Evolutionary conservation across 2,888 invertebrate species (phyloP).

Genomic region (Vanessa cardui): DNA sequence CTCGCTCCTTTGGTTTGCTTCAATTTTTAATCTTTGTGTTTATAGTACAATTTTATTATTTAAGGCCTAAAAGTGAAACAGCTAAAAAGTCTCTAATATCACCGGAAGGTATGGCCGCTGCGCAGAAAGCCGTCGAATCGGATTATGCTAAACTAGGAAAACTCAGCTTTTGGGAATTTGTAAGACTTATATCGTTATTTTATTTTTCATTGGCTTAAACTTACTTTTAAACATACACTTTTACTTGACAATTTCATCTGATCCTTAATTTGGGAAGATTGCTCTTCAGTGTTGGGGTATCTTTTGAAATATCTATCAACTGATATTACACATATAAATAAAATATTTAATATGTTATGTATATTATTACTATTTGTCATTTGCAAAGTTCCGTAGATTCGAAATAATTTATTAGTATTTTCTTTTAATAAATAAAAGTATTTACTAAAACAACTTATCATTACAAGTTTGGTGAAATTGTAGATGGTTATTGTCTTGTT

Average conservation of each 20-base stretch:
- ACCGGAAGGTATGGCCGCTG: constrained; percentile 52
- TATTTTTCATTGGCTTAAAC: not conserved
- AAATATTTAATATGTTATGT: no score
- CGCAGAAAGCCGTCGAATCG: constrained; percentile 49
- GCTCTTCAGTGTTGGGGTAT: no score
- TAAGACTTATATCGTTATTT: constrained; percentile 11
- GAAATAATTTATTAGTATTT: no score
- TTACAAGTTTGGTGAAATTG: constrained; percentile 35
- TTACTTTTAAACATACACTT: no score
- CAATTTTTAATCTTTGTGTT: no score
- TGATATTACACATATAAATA: no score
- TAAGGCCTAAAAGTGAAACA: constrained; percentile 78
- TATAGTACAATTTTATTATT: constrained; percentile 26
- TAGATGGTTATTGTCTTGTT: constrained; percentile 68
- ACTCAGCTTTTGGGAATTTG: constrained; percentile 58
- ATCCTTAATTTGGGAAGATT: no score
- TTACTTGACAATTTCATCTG: no score
- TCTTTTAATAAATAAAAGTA: not conserved
- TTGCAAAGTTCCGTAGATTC: no score
- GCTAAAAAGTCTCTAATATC: constrained; percentile 77
- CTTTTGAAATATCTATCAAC: no score
- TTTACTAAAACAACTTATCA: not conserved
- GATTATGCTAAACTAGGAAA: constrained; percentile 53
- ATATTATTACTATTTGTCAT: no score
- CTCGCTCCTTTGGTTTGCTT: no score